These are phyloP conservation scores for Pteropus rufus DNA, from an alignment of 2,797 vertebrate species.

Conservation along the genomic window DNA sequence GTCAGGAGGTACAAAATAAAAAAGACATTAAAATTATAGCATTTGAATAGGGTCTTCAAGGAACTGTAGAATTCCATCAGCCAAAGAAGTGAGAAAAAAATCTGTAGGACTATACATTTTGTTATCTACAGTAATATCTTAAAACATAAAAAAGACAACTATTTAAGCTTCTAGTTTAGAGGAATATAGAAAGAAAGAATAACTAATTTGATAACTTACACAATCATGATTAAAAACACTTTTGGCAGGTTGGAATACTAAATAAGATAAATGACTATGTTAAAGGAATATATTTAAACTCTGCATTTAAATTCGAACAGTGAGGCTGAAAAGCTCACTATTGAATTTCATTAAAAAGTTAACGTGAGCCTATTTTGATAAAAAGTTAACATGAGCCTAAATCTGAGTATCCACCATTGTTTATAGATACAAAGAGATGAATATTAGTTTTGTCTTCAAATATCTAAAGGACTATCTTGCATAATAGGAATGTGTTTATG, in stretches of 20 bases:
- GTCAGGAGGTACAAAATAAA: not conserved
- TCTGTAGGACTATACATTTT: not conserved
- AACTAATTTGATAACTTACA: not conserved
- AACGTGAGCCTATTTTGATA: not conserved
- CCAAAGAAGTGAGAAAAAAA: not conserved
- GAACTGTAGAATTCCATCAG: not conserved
- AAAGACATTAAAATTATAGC: not conserved
- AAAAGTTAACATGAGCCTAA: not conserved
- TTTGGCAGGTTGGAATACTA: not conserved
- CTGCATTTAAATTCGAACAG: not conserved
- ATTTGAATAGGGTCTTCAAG: not conserved
- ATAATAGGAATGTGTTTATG: not conserved
- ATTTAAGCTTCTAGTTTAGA: not conserved
- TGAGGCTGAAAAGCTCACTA: not conserved
- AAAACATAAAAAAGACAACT: not conserved
- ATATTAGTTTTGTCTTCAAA: not conserved
- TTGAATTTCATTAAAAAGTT: not conserved
- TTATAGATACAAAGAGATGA: not conserved
- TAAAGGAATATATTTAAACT: slow-evolving; percentile 6
- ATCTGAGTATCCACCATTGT: not conserved
- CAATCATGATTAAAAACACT: not conserved
- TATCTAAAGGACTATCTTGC: not conserved
- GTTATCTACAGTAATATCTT: not conserved
- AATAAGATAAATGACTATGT: not conserved
- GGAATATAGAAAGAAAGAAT: not conserved